Percentiles rank a stretch among this genome's conserved stretches.
These are phyloP conservation scores for Cantharis nigra DNA, from an alignment of 2,888 invertebrate genomes.

Conservation along the genomic window DNA sequence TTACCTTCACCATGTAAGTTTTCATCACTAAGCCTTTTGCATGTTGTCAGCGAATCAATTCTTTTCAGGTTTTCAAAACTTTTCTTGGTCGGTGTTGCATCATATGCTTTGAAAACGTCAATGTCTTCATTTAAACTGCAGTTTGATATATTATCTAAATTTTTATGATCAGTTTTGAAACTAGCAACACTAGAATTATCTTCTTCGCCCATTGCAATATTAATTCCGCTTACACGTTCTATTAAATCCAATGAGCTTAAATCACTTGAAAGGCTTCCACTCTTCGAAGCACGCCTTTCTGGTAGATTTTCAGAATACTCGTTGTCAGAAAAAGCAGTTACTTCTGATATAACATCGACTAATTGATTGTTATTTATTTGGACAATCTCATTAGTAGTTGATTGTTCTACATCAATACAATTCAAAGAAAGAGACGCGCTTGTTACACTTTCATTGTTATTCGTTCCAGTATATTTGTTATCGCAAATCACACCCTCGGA, in stretches of 20 bases:
- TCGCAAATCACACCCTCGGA: not conserved
- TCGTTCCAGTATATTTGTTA: not conserved
- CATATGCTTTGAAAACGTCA: not conserved
- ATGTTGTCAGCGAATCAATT: not conserved
- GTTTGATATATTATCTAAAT: conserved; percentile 18
- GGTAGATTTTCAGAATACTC: not conserved
- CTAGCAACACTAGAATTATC: conserved; percentile 17
- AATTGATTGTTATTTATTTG: not conserved
- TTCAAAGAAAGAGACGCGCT: not conserved
- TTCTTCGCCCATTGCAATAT: conserved; percentile 32
- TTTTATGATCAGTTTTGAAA: not conserved
- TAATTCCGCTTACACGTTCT: conserved; percentile 42
- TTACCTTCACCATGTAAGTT: conserved; percentile 37
- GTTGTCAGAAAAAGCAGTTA: no score
- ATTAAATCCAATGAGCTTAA: conserved; percentile 39
- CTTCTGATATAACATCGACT: not conserved
- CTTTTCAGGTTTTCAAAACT: not conserved
- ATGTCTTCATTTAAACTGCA: conserved; percentile 13
- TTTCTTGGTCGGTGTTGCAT: not conserved
- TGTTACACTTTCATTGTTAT: not conserved
- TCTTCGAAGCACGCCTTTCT: not conserved
- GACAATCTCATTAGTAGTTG: not conserved
- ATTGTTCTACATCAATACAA: not conserved
- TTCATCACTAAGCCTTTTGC: conserved; percentile 36
- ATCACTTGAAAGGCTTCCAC: conserved; percentile 8